Base-by-base conservation (phyloP, 2,113 vertebrate species). In the Castor canadensis region DNA sequence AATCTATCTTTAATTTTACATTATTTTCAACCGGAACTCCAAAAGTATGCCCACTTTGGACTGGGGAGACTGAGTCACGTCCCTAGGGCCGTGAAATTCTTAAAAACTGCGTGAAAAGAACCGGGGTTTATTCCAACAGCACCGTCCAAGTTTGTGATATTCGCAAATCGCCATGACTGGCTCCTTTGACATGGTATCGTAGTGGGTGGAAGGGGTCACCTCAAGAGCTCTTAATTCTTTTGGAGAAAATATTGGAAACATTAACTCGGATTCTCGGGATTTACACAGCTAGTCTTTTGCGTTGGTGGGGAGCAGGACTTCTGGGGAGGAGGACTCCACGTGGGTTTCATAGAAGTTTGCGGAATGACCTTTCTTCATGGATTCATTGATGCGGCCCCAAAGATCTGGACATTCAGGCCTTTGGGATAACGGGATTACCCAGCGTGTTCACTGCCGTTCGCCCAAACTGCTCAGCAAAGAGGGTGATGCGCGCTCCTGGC, bases 91-190 rank as follows among this genome's bases (percentile, higher is more conserved):
- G 60, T 38, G 73, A 87, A 96, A 83, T 72, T 73, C 52, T 56
- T 75, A 49, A 89, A n/a, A 95, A 76, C 15, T n/a, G 52, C 62
- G 8, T 15, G 73, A 81, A 96, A 92, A 10, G 28, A 94, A n/a
- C 30, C n/a, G 1, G 28, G 38, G 45, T 77, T 58, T 79, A n/a
- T 56, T 90, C 45, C 92, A 64, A 7, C 19, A 43, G 26, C 28
- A 13, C 35, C 17, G 52, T 40, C 62, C 38, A 84, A 43, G 35
- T 56, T 83, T 30, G 5, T 40, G 54, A 1, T 86, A 32, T 82
- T n/a, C 64, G 79, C 82, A 43, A 80, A n/a, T 52, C 40, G 26
- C 32, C 52, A 4, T 6, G 19, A 38, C 67, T 40, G 43, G 47
- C 40, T 66, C 43, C 49, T 91, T 71, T 58, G 56, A 52, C 35